Base-by-base conservation (phyloP, 2,888 invertebrate genomes). In the Seira sanloemensis region DNA sequence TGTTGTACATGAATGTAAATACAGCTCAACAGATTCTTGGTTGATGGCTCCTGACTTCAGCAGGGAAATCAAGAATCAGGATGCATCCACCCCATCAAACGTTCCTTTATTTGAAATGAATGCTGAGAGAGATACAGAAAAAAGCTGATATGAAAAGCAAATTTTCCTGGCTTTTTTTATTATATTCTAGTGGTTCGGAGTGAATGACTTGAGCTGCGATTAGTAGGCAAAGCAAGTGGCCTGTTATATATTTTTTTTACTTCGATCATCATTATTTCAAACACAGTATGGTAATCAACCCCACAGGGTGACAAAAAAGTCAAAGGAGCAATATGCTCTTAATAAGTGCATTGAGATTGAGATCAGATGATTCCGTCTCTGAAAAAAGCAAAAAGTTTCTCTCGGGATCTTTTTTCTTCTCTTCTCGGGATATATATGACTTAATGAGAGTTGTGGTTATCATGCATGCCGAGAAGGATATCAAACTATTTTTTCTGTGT, bases 261-360 rank as follows among this genome's bases (percentile, higher is more conserved):
- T 62, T 62, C 21, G 23, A 62, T 62, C 62, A 62, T 62, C n/a
- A 62, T 62, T 58, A 37, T 58, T 62, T 62, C 62, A 62, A 9
- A 12, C 37, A 37, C 37, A 37, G 37, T 62, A 62, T 62, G 62
- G 62, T 62, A 62, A 62, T 62, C 62, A 62, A 62, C 62, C 21
- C 62, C 21, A 62, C 62, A 67, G 75, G 75, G 75, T 58, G 75
- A 67, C 75, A 67, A 50, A 67, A 50, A 76, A 67, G 27, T 18
- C 21, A 67, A 65, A 65, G 26, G 50, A 62, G 62, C 62, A 62
- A 62, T 62, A 62, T 62, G 23, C 9, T n/a, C 62, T 62, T 62
- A 62, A 62, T 62, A 62, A 62, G 62, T 62, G n/a, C 62, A 4
- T 58, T 58, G 58, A 62, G 21, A 62, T 62, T 62, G 62, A 62